phyloP scores from a whole-genome alignment of 2,888 invertebrate genomes.

The Drosophila tripunctata region DNA sequence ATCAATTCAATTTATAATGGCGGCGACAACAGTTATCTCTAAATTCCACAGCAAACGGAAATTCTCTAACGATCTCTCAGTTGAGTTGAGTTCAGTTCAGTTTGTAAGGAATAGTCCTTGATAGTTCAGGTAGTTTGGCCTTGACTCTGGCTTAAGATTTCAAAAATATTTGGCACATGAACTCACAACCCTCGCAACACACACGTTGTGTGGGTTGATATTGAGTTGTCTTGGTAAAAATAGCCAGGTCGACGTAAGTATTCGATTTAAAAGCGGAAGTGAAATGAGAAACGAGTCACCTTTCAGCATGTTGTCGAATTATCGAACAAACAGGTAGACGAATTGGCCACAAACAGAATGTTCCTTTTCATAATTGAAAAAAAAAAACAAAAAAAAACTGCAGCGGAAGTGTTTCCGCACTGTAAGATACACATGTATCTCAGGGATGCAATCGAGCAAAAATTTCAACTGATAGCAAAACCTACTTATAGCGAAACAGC shows the following conservation, averaged over 20 bases:
- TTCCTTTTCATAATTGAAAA: slow-evolving; percentile 15
- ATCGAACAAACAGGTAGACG: slow-evolving; percentile 32
- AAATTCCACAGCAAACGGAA: not conserved
- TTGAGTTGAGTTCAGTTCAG: slow-evolving; percentile 42
- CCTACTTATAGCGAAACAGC: no score
- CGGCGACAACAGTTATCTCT: slow-evolving; percentile 12
- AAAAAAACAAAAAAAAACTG: not conserved
- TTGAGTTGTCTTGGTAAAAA: slow-evolving; percentile 64
- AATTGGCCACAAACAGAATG: slow-evolving; percentile 8
- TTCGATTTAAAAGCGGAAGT: slow-evolving; percentile 57
- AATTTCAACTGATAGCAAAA: not conserved
- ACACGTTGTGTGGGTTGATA: slow-evolving; percentile 29
- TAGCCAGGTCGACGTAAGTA: slow-evolving; percentile 36
- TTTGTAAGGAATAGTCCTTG: slow-evolving; percentile 16
- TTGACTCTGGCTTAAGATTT: slow-evolving; percentile 66
- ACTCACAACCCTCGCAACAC: slow-evolving; percentile 33
- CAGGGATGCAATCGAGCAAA: slow-evolving; percentile 13
- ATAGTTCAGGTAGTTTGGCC: slow-evolving; percentile 71
- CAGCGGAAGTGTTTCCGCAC: slow-evolving; percentile 53
- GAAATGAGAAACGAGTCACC: slow-evolving; percentile 57
- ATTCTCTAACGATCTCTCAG: not conserved
- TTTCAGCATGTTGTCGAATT: slow-evolving; percentile 26
- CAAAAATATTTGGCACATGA: slow-evolving; percentile 37
- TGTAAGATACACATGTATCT: slow-evolving; percentile 14
- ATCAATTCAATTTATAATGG: slow-evolving; percentile 3